A percentile compares a stretch with the other conserved stretches of the same genome.
Conservation (phyloP, 2,888 invertebrate genomes). For the Phaedon cochleariae region DNA sequence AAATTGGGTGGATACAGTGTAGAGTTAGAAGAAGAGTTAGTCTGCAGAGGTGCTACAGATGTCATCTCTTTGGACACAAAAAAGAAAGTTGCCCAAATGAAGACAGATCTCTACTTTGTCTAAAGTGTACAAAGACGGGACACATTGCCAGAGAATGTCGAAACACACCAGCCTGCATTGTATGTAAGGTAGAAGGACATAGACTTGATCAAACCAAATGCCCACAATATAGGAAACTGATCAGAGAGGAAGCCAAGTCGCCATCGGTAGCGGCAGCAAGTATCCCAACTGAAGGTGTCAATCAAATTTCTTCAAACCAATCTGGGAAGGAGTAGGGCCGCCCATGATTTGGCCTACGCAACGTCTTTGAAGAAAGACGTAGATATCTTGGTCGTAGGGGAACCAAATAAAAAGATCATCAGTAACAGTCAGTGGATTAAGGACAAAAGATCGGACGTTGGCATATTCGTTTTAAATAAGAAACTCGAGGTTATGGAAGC, state of each 20-base stretch:
- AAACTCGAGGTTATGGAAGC: not conserved
- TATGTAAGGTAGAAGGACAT: conserved; percentile 14
- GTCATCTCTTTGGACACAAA: conserved; percentile 10
- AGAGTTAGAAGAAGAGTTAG: not conserved
- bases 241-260: not conserved
- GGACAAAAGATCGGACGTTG: not conserved
- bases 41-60: not conserved
- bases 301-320: too few species aligned
- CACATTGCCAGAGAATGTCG: conserved; percentile 18
- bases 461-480: not conserved
- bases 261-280: too few species aligned
- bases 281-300: too few species aligned
- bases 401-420: not conserved
- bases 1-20: not conserved
- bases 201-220: conserved; percentile 7
- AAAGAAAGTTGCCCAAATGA: not conserved
- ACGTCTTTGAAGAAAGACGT: not conserved
- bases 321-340: too few species aligned
- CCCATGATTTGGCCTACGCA: not conserved
- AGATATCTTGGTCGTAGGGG: not conserved
- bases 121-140: conserved; percentile 14
- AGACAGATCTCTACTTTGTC: conserved; percentile 3
- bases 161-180: conserved; percentile 2
- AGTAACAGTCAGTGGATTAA: not conserved
- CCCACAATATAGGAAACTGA: not conserved